These are phyloP conservation scores for Spea hammondii DNA, from an alignment of 2,797 vertebrate species.

Conservation along the genomic window DNA sequence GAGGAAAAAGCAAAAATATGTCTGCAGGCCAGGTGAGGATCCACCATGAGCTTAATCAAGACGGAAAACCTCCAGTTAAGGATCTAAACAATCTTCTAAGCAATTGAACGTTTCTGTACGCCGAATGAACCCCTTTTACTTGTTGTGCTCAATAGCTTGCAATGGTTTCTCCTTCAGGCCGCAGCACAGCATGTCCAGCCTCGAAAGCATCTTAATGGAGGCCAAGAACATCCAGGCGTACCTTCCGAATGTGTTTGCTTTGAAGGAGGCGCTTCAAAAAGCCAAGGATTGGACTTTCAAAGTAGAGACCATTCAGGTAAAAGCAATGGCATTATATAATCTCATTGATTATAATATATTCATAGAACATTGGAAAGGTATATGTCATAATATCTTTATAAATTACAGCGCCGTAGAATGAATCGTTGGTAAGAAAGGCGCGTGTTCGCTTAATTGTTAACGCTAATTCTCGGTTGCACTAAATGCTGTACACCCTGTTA, in stretches of 20 bases:
- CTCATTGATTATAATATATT: too few relatives aligned
- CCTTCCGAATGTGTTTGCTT: slow-evolving; percentile 89
- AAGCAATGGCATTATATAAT: neutral
- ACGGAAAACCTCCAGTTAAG: too few relatives aligned
- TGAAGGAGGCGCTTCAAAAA: slow-evolving; percentile 90
- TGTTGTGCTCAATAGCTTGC: neutral
- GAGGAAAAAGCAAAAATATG: slow-evolving; percentile 95
- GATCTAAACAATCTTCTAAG: too few relatives aligned
- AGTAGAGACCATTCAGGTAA: slow-evolving; percentile 94
- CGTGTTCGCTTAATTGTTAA: too few relatives aligned
- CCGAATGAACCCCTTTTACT: neutral
- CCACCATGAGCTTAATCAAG: neutral
- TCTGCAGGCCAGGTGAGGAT: slow-evolving; percentile 88
- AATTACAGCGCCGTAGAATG: too few relatives aligned
- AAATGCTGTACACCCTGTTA: too few relatives aligned
- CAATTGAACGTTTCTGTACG: too few relatives aligned
- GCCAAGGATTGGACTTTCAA: slow-evolving; percentile 94
- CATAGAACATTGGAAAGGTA: too few relatives aligned
- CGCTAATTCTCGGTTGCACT: too few relatives aligned
- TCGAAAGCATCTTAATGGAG: slow-evolving; percentile 92
- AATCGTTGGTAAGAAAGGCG: too few relatives aligned
- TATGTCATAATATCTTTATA: too few relatives aligned
- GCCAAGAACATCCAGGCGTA: slow-evolving; percentile 95
- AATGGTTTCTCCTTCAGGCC: slow-evolving; percentile 70
- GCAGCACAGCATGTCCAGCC: slow-evolving; percentile 85